These are phyloP conservation scores for Gastracanthus pulcherrimus DNA, from an alignment of 2,888 invertebrate genomes.

Conservation along the genomic window DNA sequence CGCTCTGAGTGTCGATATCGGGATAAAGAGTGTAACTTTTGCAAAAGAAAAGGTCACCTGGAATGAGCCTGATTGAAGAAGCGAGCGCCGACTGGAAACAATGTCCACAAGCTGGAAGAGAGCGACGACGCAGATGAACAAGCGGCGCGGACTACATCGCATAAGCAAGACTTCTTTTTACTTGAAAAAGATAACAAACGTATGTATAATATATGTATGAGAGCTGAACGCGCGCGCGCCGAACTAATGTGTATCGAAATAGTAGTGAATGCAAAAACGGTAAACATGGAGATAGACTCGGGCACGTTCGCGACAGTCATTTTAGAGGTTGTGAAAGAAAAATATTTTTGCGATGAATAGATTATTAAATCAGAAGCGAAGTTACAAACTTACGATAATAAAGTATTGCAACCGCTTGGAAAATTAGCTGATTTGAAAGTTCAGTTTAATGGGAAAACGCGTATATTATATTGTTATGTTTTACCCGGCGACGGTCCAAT, in stretches of 20 bases:
- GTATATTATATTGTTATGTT: conserved; percentile 42
- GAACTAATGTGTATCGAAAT: background rate
- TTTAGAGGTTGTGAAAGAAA: conserved; percentile 34
- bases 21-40: conserved; percentile 3
- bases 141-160: background rate
- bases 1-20: background rate
- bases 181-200: background rate
- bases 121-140: background rate
- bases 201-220: background rate
- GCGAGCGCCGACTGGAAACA: too few species aligned
- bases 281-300: conserved; percentile 40
- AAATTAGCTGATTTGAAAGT: conserved; percentile 33
- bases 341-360: conserved; percentile 26
- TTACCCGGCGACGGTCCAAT: conserved; percentile 47
- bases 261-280: background rate
- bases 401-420: conserved; percentile 22
- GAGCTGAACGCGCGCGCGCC: too few species aligned
- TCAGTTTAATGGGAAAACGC: background rate
- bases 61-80: background rate
- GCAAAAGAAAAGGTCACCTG: conserved; percentile 39
- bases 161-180: background rate
- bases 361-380: conserved; percentile 16
- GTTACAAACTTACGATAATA: conserved; percentile 30
- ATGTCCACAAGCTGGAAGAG: background rate
- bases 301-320: conserved; percentile 50